Evolutionary conservation across 2,888 invertebrate genomes (phyloP).

Genomic region (Atherix ibis): DNA sequence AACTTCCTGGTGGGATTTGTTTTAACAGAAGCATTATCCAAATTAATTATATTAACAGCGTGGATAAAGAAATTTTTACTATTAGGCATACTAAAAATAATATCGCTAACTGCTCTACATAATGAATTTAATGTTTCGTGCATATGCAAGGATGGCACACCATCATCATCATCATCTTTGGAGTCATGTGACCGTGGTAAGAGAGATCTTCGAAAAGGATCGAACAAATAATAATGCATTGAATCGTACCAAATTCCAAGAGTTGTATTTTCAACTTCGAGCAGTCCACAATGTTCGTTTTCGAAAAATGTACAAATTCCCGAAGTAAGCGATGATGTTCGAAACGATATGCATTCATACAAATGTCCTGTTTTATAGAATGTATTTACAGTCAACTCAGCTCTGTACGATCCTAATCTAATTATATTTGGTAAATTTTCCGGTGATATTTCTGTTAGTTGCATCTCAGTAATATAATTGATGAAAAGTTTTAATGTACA

Average conservation of each 20-base stretch:
- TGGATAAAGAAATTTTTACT: slow-evolving; percentile 36
- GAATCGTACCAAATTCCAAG: slow-evolving; percentile 46
- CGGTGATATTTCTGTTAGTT: slow-evolving; percentile 20
- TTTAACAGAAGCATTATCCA: slow-evolving; percentile 3
- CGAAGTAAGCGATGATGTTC: slow-evolving; percentile 20
- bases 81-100: slow-evolving; percentile 25
- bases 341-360: slow-evolving; percentile 18
- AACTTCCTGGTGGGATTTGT: slow-evolving; percentile 5
- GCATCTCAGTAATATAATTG: slow-evolving; percentile 19
- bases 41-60: slow-evolving; percentile 34
- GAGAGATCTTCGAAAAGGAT: slow-evolving; percentile 45
- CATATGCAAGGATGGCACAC: slow-evolving; percentile 45
- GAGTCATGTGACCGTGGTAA: slow-evolving; percentile 39
- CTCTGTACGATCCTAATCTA: slow-evolving; percentile 27
- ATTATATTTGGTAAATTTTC: slow-evolving; percentile 30
- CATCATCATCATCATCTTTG: slow-evolving; percentile 22
- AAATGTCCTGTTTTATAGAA: slow-evolving; percentile 23
- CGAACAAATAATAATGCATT: slow-evolving; percentile 46
- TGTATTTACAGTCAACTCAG: slow-evolving; percentile 17
- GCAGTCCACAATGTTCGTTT: slow-evolving; percentile 19
- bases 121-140: slow-evolving; percentile 41
- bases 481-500: slow-evolving; percentile 21
- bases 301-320: slow-evolving; percentile 20
- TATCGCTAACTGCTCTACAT: slow-evolving; percentile 36
- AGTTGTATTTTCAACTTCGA: slow-evolving; percentile 43